Evolutionary conservation across 2,113 vertebrate genomes (phyloP), one percentile per base, ranked within the genome.

Genomic region (Microtus ochrogaster): DNA sequence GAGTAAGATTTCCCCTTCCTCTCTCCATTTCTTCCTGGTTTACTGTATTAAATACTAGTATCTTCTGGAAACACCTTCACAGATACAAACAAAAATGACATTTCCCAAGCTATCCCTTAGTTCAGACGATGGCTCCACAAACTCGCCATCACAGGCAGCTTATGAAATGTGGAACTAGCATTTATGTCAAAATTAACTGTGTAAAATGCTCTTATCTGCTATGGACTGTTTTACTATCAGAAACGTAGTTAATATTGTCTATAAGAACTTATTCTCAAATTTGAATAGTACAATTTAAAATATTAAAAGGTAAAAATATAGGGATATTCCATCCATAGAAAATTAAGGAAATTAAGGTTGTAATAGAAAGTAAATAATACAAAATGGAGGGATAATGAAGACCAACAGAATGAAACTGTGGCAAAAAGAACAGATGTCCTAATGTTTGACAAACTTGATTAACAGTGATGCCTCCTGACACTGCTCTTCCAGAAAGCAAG

Each of bases 401-500:
- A 47, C 26, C 86, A 68, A 74, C 5, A 61, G 61, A 95, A 72
- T 73, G 16, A 85, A 91, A 91, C 5, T 72, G 36, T 84, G 72
- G 26, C 33, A 44, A 70, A 82, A 91, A 84, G n/a, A 86, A 92
- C 66, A 90, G 74, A 94, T 95, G 76, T 87, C 70, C 30, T 90
- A 61, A 92, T 90, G 12, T 94, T 93, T 93, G 92, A 77, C 47
- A n/a, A 85, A 93, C 28, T 28, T 93, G 92, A 82, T 91, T 89
- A 91, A 94, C 44, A 92, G 88, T 52, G n/a, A 82, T 73, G 39
- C 5, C 44, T 87, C 10, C 44, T 76, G 61, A 86, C 22, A 49
- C 12, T 21, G 41, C 39, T 86, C 36, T 91, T 93, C 66, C 28
- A 39, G 22, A 82, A 92, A 76, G 65, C 47, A 79, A 91, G 61